Evolutionary conservation across 2,113 vertebrate species (phyloP).

Genomic region (Pionites leucogaster): DNA sequence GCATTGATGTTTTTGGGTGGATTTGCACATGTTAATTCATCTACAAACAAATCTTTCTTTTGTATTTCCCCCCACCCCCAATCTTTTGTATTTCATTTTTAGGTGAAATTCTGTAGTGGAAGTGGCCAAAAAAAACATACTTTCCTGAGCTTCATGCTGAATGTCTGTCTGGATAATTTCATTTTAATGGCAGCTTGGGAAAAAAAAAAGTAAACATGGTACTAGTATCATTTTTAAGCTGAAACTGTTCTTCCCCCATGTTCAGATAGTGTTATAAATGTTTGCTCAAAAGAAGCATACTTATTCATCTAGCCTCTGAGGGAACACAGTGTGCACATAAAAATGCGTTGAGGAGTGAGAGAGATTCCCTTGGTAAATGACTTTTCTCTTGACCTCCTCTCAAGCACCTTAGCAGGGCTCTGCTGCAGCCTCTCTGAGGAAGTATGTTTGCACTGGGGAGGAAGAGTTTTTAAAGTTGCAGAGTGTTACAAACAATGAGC

Average conservation of each 20-base stretch:
- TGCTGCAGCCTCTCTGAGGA: constrained; percentile 38
- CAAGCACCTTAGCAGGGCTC: constrained; percentile 23
- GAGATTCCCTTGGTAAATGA: constrained; percentile 45
- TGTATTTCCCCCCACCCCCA: background rate
- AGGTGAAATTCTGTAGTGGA: constrained; percentile 58
- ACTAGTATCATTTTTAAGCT: constrained; percentile 51
- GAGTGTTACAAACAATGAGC: constrained; percentile 29
- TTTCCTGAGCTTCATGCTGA: constrained; percentile 50
- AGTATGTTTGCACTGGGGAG: constrained; percentile 27
- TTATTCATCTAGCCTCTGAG: constrained; percentile 46
- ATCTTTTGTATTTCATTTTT: constrained; percentile 61
- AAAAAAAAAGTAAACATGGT: constrained; percentile 50
- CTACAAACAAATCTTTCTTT: constrained; percentile 73
- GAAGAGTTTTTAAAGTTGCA: constrained; percentile 32
- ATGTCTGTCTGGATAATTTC: constrained; percentile 69
- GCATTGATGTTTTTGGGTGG: constrained; percentile 55
- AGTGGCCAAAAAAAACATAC: constrained; percentile 75
- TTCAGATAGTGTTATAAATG: constrained; percentile 45
- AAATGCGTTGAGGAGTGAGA: constrained; percentile 33
- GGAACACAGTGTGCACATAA: constrained; percentile 38
- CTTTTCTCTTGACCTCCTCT: constrained; percentile 61
- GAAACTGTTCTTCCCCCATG: background rate
- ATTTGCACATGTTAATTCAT: constrained; percentile 68
- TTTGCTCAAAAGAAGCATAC: constrained; percentile 49
- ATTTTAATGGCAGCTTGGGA: constrained; percentile 62